Evolutionary conservation across 2,113 vertebrate species (phyloP).

Genomic region (Calidris pugnax): DNA sequence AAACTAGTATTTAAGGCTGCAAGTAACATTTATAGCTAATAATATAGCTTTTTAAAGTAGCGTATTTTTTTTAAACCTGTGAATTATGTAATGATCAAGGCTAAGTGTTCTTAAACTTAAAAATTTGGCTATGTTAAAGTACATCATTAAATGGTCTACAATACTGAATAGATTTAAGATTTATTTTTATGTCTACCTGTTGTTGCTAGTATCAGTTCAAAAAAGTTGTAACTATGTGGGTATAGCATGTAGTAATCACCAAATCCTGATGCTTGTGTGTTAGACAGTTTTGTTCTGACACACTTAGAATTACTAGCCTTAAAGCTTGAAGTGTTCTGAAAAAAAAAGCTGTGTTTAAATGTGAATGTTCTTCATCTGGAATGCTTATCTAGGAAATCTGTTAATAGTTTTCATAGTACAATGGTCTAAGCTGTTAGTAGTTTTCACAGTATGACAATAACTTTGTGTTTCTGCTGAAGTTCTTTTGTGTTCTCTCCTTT

Average conservation of each 20-base stretch:
- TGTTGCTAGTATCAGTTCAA: neutral
- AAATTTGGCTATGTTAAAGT: neutral
- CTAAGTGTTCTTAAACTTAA: neutral
- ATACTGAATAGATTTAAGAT: neutral
- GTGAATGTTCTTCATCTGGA: neutral
- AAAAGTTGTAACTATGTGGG: neutral
- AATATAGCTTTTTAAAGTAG: neutral
- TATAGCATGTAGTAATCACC: neutral
- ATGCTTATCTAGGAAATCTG: neutral
- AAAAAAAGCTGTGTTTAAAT: neutral
- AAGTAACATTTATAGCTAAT: neutral
- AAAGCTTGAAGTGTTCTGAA: neutral
- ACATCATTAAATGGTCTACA: neutral
- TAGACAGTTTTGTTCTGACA: neutral
- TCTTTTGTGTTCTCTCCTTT: neutral
- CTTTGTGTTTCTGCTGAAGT: neutral
- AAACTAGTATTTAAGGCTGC: neutral
- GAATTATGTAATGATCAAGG: neutral
- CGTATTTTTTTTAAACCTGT: neutral
- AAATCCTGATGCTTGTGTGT: neutral
- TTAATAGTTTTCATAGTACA: neutral
- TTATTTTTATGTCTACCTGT: neutral
- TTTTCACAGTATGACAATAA: neutral
- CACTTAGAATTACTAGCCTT: neutral
- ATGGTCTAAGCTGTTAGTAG: neutral